Base-by-base conservation (phyloP, 2,888 invertebrate genomes). In the Colletes collaris region DNA sequence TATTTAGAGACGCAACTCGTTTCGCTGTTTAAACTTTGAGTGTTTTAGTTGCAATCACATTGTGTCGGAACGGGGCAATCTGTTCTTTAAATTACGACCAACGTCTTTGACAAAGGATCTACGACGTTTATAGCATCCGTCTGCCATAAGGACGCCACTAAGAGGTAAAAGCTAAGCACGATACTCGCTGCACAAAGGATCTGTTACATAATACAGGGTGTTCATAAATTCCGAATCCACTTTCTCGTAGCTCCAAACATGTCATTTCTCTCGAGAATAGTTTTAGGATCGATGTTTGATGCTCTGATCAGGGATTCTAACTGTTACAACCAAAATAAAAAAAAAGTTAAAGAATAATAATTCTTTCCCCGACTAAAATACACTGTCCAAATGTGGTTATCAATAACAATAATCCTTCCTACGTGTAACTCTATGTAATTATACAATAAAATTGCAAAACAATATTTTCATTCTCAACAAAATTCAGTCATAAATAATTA, bases 21-120 rank as follows among this genome's bases (percentile, higher is more conserved):
- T 16, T 19, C 53, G 19, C 19, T 16, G 16, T 53, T 19, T 6
- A 3, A 53, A n/a, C 55, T 55, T 56, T 35, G 6, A 4, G 10
- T 11, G 49, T 53, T 37, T 19, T 74, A 63, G 62, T 67, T 40
- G 27, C 3, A 55, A 52, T 58, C 49, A 67, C 16, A 44, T 52
- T 16, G 16, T 6, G n/a, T n/a, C 35, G 35, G 66, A 62, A 52
- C 6, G 70, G 16, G 16, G 16, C 79, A 55, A 81, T 80, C 44
- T 70, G 70, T 67, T 76, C 64, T 19, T 59, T 68, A 68, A 83
- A 76, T 83, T 83, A 84, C 62, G 71, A 59, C 4, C 44, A 67
- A 69, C 52, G 70, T 71, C 70, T 69, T 72, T 46, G 62, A 49
- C 8, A 66, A 70, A 62, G 64, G 67, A 73, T 84, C 62, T 65